These are phyloP conservation scores for Mus caroli DNA, from an alignment of 2,797 vertebrate genomes.

Conservation along the genomic window DNA sequence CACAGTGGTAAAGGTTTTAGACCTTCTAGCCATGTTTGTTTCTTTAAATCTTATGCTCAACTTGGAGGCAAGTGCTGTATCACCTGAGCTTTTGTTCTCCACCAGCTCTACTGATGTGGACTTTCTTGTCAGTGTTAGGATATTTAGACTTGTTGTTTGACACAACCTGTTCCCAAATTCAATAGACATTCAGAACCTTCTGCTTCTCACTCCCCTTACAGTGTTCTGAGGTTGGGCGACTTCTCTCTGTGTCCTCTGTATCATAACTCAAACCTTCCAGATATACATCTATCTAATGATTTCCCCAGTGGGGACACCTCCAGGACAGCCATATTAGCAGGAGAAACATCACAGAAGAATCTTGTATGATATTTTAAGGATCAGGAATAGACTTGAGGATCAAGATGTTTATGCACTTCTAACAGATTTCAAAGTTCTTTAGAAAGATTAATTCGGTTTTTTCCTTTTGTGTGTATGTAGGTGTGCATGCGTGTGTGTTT, in stretches of 20 bases:
- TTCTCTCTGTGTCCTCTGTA: background rate
- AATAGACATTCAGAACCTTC: background rate
- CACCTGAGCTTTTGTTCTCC: constrained; percentile 78
- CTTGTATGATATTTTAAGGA: background rate
- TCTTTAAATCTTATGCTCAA: background rate
- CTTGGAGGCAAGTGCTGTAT: background rate
- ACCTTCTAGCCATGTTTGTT: background rate
- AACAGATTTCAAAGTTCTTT: too few relatives aligned
- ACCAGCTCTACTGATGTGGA: background rate
- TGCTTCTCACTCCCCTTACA: background rate
- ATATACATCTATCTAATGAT: background rate
- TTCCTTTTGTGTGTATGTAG: background rate
- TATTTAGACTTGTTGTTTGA: background rate
- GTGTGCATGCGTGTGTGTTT: background rate
- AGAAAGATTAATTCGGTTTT: background rate
- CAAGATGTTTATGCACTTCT: too few relatives aligned
- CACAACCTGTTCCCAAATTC: background rate
- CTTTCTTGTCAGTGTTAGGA: background rate
- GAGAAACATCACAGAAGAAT: background rate
- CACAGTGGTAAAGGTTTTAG: background rate
- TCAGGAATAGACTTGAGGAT: background rate
- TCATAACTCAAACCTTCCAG: background rate
- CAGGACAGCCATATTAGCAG: background rate
- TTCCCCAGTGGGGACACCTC: background rate
- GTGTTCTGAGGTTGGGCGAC: background rate